phyloP scores from a whole-genome alignment of 2,888 invertebrate species.

The Homarus gammarus region DNA sequence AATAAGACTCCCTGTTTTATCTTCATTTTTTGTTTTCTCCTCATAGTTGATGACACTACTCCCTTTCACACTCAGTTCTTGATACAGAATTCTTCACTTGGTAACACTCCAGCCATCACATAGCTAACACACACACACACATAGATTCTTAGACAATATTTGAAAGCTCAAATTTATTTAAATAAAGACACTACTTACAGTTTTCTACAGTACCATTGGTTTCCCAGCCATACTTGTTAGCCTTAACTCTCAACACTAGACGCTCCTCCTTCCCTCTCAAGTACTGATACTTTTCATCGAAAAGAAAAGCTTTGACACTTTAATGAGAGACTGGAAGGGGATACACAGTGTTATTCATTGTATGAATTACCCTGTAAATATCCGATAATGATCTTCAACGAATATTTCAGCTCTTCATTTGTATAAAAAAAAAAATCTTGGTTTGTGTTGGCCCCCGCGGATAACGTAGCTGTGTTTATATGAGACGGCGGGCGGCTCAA shows the following conservation, averaged over 20 bases:
- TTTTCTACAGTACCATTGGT: conserved; percentile 4
- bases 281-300: conserved; percentile 54
- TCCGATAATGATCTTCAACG: conserved; percentile 37
- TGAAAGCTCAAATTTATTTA: conserved; percentile 13
- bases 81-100: not conserved
- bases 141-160: not conserved
- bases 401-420: conserved; percentile 30
- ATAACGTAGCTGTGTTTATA: conserved; percentile 31
- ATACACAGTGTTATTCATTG: conserved; percentile 42
- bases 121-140: conserved; percentile 12
- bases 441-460: conserved; percentile 29
- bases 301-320: conserved; percentile 58
- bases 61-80: conserved; percentile 5
- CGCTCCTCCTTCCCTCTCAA: conserved; percentile 50
- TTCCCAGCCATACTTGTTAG: conserved; percentile 27
- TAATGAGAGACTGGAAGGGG: conserved; percentile 38
- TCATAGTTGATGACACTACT: conserved; percentile 23
- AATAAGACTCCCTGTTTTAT: conserved; percentile 70
- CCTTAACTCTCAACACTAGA: not conserved
- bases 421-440: not conserved
- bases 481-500: conserved; percentile 32
- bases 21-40: conserved; percentile 30
- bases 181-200: too few species aligned
- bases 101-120: not conserved
- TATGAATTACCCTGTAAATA: conserved; percentile 42